A percentile compares a stretch with the other conserved stretches of the same genome.
These are phyloP conservation scores for Diadegma fenestrale DNA, from an alignment of 2,888 invertebrate species.

Conservation along the genomic window DNA sequence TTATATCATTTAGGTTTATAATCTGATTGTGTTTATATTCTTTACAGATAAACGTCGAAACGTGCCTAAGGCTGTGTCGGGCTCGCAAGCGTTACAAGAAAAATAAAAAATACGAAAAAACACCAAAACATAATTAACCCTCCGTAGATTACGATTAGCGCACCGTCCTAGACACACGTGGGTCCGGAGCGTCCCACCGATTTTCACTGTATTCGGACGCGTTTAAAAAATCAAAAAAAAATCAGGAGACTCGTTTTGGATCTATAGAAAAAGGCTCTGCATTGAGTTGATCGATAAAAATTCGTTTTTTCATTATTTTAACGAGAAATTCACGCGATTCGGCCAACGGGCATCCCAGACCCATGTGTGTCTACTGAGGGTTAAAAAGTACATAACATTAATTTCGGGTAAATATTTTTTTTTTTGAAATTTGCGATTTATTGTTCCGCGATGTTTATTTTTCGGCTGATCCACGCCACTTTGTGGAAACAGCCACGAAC, in stretches of 20 bases:
- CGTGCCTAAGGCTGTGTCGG: background rate
- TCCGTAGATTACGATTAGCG: no score
- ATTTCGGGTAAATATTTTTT: slow-evolving; percentile 25
- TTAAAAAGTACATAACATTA: slow-evolving; percentile 50
- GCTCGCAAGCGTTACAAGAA: slow-evolving; percentile 32
- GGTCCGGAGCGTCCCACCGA: no score
- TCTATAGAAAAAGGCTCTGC: no score
- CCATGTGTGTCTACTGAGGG: no score
- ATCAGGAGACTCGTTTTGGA: no score
- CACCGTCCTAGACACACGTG: no score
- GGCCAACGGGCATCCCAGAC: no score
- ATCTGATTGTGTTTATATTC: slow-evolving; percentile 34
- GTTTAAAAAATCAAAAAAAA: no score
- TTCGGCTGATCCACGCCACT: background rate
- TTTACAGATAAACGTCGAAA: slow-evolving; percentile 36
- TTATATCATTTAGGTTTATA: slow-evolving; percentile 39
- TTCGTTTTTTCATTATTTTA: no score
- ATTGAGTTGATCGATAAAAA: no score
- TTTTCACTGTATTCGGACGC: no score
- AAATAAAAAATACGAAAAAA: slow-evolving; percentile 26
- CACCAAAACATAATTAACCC: slow-evolving; percentile 32
- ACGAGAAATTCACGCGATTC: no score
- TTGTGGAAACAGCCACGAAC: background rate
- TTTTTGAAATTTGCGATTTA: background rate
- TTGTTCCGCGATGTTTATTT: background rate